Conservation (phyloP, 2,797 vertebrate genomes). For the Sus cebifrons region DNA sequence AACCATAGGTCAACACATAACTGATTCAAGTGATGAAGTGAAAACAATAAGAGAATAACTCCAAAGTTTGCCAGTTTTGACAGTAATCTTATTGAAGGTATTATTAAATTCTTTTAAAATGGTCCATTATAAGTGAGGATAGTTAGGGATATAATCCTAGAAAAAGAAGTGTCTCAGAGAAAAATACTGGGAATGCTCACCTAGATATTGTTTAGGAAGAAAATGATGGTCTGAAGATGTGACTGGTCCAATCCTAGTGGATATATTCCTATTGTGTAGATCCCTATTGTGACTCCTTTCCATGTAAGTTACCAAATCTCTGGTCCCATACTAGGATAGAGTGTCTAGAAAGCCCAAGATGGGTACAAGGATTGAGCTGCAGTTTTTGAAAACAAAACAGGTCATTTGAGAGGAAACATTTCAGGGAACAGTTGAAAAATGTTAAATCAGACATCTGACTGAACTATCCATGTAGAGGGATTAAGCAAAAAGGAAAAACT, state of each 20-base stretch:
- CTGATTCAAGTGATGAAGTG: background rate
- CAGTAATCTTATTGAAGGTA: background rate
- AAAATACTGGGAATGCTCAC: background rate
- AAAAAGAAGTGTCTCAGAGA: constrained; percentile 7
- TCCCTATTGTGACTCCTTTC: background rate
- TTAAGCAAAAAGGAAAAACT: background rate
- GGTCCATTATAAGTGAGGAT: background rate
- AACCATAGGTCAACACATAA: background rate
- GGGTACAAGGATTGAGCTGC: background rate
- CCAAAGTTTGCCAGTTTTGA: background rate
- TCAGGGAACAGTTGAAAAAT: background rate
- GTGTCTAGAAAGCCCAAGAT: background rate
- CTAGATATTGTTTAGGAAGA: background rate
- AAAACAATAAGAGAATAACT: constrained; percentile 37
- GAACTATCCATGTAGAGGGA: background rate
- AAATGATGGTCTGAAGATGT: background rate
- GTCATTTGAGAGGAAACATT: background rate
- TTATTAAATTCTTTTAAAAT: background rate
- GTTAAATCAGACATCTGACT: background rate
- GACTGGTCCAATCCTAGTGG: background rate
- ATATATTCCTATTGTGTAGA: background rate
- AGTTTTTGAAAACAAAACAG: constrained; percentile 7
- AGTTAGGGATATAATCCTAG: background rate
- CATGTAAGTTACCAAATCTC: background rate
- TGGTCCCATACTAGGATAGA: background rate